A percentile compares a stretch with the other conserved stretches of the same genome.
phyloP scores from a whole-genome alignment of 2,888 invertebrate species.

The Vannuccia rotundouncinata region DNA sequence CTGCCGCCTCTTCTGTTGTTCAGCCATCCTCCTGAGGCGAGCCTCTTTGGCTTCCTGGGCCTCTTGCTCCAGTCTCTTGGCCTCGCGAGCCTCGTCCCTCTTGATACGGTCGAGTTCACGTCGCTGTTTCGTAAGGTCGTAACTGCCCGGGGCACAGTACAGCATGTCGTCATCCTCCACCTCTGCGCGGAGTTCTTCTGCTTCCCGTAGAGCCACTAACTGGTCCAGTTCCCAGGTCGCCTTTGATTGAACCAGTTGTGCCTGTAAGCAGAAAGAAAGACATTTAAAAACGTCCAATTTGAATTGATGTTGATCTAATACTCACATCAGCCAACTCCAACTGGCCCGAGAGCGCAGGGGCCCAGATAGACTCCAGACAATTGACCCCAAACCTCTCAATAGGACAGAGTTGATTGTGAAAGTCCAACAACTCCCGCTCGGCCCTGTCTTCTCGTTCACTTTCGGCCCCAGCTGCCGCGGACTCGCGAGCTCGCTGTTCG shows the following conservation, averaged over 20 bases:
- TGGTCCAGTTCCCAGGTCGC: slow-evolving; percentile 34
- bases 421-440: slow-evolving; percentile 36
- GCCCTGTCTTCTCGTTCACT: slow-evolving; percentile 34
- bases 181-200: slow-evolving; percentile 54
- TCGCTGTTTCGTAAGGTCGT: slow-evolving; percentile 60
- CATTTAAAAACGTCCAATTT: slow-evolving; percentile 17
- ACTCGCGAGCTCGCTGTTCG: slow-evolving; percentile 22
- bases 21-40: not conserved
- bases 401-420: slow-evolving; percentile 69
- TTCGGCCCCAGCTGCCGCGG: slow-evolving; percentile 5
- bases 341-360: slow-evolving; percentile 72
- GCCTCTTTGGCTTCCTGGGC: slow-evolving; percentile 24
- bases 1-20: not conserved
- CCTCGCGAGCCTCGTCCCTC: slow-evolving; percentile 33
- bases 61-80: not conserved
- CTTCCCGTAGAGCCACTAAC: slow-evolving; percentile 58
- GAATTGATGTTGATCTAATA: not conserved
- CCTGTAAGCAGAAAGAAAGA: slow-evolving; percentile 27
- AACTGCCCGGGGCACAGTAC: slow-evolving; percentile 70
- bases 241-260: slow-evolving; percentile 36
- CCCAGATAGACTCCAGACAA: slow-evolving; percentile 78
- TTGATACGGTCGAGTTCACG: slow-evolving; percentile 38
- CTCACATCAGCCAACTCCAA: slow-evolving; percentile 73
- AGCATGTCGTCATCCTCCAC: slow-evolving; percentile 61
- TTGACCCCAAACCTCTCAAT: slow-evolving; percentile 91